Conservation (phyloP, 2,888 invertebrate genomes). For the Oscheius onirici region DNA sequence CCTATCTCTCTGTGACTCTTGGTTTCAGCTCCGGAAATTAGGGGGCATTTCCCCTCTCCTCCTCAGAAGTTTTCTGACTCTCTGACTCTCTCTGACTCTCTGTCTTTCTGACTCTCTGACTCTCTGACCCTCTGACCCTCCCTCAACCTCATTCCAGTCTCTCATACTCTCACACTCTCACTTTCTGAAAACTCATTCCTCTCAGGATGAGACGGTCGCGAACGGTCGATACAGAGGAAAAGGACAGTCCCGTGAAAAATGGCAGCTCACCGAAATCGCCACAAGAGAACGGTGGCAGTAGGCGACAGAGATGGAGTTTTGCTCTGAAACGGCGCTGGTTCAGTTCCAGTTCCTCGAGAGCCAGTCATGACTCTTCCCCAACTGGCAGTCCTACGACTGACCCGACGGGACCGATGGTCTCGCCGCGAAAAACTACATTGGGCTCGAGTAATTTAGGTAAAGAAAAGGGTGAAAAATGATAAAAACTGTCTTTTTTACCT, state of each 20-base stretch:
- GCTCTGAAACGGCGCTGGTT: conserved; percentile 63
- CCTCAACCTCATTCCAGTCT: not conserved
- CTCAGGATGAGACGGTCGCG: conserved; percentile 50
- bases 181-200: not conserved
- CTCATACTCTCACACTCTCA: not conserved
- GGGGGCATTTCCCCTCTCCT: not conserved
- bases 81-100: conserved; percentile 3
- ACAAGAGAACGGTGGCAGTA: conserved; percentile 39
- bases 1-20: conserved; percentile 15
- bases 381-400: conserved; percentile 25
- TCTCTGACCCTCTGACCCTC: conserved; percentile 1
- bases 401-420: conserved; percentile 37
- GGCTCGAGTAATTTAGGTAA: conserved; percentile 32
- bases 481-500: too few relatives aligned
- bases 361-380: conserved; percentile 37
- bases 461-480: too few relatives aligned
- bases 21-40: not conserved
- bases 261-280: conserved; percentile 31
- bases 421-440: conserved; percentile 44
- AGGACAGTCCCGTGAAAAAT: conserved; percentile 28
- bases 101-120: conserved; percentile 7
- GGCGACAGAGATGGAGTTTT: conserved; percentile 63
- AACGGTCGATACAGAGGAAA: conserved; percentile 43
- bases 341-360: conserved; percentile 50
- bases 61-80: not conserved